Evolutionary conservation across 2,113 vertebrate genomes (phyloP), one percentile per base, ranked within the genome.

Genomic region (Tretioscincus oriximinensis): DNA sequence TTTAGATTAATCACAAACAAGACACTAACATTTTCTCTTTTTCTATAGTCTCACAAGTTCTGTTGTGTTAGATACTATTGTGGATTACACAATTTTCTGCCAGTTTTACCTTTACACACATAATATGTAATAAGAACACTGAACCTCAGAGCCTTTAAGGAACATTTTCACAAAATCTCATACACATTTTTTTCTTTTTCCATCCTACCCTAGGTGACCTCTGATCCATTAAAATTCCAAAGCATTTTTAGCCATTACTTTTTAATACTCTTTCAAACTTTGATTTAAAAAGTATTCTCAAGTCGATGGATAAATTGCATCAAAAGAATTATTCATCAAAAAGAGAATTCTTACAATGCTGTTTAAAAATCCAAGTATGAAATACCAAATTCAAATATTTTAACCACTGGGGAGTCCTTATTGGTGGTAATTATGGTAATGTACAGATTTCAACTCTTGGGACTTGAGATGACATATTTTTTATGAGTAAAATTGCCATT

Each of bases 241-340:
- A 60, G 1, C 0, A 0, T 0, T 78, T 76, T 1, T 54, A 49
- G 12, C 16, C 71, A 76, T 0, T 0, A 47, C 21, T 24, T 73
- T 84, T 81, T 28, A 66, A 80, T 83, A 81, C 47, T 2, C 22
- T 0, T 64, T 85, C 76, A 78, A 28, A 3, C 45, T 51, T 28
- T 47, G 26, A 4, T 70, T 58, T 1, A 60, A 72, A 16, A 68
- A 31, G 80, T 0, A 1, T 77, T n/a, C 77, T 81, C 66, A 81
- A 77, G 45, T 47, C 70, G 29, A 11, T 26, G 14, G 12, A 51
- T 71, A 73, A 73, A n/a, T 73, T 78, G 65, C 58, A n/a, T 1
- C 12, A 60, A 11, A 1, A 61, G 74, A 77, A 35, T 60, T 72
- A 54, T 47, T 10, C 10, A 75, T 11, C 49, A 83, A 77, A 63